phyloP scores from a whole-genome alignment of 2,797 vertebrate species.

The Alca torda region DNA sequence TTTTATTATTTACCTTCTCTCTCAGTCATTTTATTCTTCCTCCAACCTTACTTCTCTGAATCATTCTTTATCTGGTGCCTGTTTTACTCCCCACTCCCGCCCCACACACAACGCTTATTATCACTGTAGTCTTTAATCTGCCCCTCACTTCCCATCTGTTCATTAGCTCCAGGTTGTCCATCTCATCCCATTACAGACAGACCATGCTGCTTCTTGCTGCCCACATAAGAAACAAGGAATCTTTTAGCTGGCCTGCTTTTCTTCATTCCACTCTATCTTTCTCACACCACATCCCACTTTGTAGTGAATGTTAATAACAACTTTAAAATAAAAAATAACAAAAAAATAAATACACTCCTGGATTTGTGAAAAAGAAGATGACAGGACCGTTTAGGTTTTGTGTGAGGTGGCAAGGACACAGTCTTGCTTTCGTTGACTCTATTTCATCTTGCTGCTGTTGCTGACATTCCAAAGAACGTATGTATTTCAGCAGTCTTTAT shows the following conservation, averaged over 20 bases:
- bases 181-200: neutral
- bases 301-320: neutral
- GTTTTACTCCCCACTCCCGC: neutral
- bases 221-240: neutral
- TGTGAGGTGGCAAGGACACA: neutral
- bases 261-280: neutral
- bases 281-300: neutral
- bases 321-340: neutral
- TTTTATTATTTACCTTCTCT: neutral
- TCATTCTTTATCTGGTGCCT: neutral
- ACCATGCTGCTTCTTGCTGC: slow-evolving; percentile 6
- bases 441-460: neutral
- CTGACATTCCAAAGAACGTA: neutral
- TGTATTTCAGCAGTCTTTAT: neutral
- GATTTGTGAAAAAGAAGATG: neutral
- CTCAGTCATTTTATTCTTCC: neutral
- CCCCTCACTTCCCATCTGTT: slow-evolving; percentile 45
- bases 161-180: slow-evolving; percentile 45
- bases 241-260: neutral
- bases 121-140: neutral
- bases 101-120: neutral
- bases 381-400: neutral
- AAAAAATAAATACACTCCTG: neutral
- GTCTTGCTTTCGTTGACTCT: neutral
- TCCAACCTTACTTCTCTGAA: neutral